A percentile compares a stretch with the other conserved stretches of the same genome.
Conservation (phyloP, 2,888 invertebrate species). For the Chrysomela aeneicollis region DNA sequence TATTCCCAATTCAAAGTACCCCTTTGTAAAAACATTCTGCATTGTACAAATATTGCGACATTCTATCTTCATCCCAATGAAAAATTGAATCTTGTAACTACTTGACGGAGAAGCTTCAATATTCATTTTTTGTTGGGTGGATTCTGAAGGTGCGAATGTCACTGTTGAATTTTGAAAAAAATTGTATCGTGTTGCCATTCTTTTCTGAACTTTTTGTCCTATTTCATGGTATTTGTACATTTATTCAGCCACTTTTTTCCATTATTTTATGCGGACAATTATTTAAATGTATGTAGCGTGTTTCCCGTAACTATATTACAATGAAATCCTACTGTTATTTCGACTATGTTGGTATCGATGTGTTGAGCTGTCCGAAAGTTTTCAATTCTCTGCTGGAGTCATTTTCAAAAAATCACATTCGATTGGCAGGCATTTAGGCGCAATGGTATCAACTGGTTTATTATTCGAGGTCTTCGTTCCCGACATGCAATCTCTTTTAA, state of each 20-base stretch:
- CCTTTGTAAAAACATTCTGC: slow-evolving; percentile 11
- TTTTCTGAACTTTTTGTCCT: slow-evolving; percentile 36
- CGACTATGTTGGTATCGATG: slow-evolving; percentile 13
- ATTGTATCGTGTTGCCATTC: slow-evolving; percentile 36
- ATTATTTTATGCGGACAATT: slow-evolving; percentile 27
- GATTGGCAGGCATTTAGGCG: not conserved
- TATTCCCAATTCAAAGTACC: slow-evolving; percentile 21
- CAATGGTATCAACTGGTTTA: slow-evolving; percentile 9
- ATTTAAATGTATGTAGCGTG: slow-evolving; percentile 30
- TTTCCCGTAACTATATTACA: slow-evolving; percentile 29
- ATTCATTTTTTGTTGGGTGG: slow-evolving; percentile 7
- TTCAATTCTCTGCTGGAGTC: not conserved
- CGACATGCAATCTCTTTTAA: slow-evolving; percentile 35
- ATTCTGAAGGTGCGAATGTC: slow-evolving; percentile 17
- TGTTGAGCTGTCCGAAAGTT: slow-evolving; percentile 2
- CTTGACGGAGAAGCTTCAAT: not conserved
- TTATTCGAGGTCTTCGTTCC: slow-evolving; percentile 20
- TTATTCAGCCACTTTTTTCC: slow-evolving; percentile 27
- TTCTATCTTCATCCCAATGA: slow-evolving; percentile 10
- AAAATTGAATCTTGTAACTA: slow-evolving; percentile 6
- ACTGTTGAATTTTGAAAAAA: slow-evolving; percentile 26
- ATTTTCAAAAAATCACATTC: not conserved
- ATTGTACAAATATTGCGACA: slow-evolving; percentile 30
- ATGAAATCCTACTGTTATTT: slow-evolving; percentile 9
- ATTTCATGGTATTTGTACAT: slow-evolving; percentile 31